Evolutionary conservation across 2,113 vertebrate species (phyloP), one percentile per base, ranked within the genome.

Genomic region (Corynorhinus townsendii): DNA sequence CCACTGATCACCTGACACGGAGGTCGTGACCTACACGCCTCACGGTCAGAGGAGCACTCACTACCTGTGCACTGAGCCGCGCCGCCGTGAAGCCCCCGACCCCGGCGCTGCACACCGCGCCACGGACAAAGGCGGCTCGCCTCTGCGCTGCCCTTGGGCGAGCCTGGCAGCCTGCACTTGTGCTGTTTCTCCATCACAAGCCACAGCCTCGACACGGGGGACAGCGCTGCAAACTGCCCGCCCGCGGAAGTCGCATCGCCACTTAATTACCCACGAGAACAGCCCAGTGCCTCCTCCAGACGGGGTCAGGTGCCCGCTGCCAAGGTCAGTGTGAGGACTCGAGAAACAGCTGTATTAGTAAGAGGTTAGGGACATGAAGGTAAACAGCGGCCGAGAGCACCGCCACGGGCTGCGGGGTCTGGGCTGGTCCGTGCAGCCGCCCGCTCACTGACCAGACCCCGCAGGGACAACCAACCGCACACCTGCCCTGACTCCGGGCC

Each of bases 211-310:
- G 26, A 49, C 2, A 3, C 17, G 15, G 33, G 64, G 73, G 1
- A 49, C 0, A 11, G n/a, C 30, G 0, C 0, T 0, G 20, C 49
- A 1, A 19, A 16, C n/a, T n/a, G 0, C 2, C 52, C 11, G n/a
- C 45, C 0, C 14, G 15, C 56, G 0, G 59, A 5, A 3, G 24
- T 2, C n/a, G 43, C 1, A 15, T 3, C 3, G 0, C 0, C 28
- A 0, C 12, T 5, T 43, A 20, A 17, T 35, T 4, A 6, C 7
- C 26, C 20, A 1, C 0, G 3, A 22, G 35, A 33, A 8, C 0
- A 2, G 11, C 33, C 72, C 5, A 8, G 43, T 0, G 20, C 10
- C 40, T 72, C 43, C 26, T 77, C 28, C 26, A 0, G 8, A 1
- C 0, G 24, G 56, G 4, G 0, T 3, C 45, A 4, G 1, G 22